phyloP scores from a whole-genome alignment of 2,888 invertebrate species.

The Thecocarcelia acutangulata region DNA sequence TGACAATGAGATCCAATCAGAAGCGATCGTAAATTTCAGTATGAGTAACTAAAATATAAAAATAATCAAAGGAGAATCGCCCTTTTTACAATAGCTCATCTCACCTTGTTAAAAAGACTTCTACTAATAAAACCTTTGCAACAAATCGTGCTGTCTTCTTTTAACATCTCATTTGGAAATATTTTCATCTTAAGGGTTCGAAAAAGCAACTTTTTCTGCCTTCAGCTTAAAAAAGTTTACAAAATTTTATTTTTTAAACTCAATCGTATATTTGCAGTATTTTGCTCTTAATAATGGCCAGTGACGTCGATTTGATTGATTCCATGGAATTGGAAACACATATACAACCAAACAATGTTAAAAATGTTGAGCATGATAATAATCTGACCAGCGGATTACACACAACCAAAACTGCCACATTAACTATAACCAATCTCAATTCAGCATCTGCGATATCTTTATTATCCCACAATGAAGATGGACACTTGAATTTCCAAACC shows the following conservation, averaged over 20 bases:
- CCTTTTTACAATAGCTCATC: too few relatives aligned
- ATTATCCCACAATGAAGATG: conserved; percentile 49
- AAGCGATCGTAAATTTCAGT: conserved; percentile 40
- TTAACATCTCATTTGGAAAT: conserved; percentile 34
- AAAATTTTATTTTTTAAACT: conserved; percentile 27
- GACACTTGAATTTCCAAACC: conserved; percentile 46
- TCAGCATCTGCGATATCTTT: conserved; percentile 40
- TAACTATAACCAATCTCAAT: conserved; percentile 52
- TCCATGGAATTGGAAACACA: conserved; percentile 66
- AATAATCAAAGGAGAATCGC: too few relatives aligned
- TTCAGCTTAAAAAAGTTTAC: conserved; percentile 36
- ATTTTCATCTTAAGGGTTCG: conserved; percentile 28
- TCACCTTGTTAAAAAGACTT: too few relatives aligned
- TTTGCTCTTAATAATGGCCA: conserved; percentile 63
- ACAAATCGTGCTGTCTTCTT: too few relatives aligned
- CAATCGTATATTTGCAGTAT: conserved; percentile 31
- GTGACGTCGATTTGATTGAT: conserved; percentile 63
- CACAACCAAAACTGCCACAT: conserved; percentile 60
- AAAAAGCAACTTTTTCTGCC: conserved; percentile 41
- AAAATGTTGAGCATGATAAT: conserved; percentile 37
- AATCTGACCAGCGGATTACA: conserved; percentile 35
- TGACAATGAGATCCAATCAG: conserved; percentile 35
- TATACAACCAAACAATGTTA: conserved; percentile 44
- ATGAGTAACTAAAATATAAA: too few relatives aligned
- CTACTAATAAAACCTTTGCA: too few relatives aligned